A percentile compares a stretch with the other conserved stretches of the same genome.
Evolutionary conservation across 23 tunicate genomes (phyloP).

Genomic region (Phallusia fumigata): DNA sequence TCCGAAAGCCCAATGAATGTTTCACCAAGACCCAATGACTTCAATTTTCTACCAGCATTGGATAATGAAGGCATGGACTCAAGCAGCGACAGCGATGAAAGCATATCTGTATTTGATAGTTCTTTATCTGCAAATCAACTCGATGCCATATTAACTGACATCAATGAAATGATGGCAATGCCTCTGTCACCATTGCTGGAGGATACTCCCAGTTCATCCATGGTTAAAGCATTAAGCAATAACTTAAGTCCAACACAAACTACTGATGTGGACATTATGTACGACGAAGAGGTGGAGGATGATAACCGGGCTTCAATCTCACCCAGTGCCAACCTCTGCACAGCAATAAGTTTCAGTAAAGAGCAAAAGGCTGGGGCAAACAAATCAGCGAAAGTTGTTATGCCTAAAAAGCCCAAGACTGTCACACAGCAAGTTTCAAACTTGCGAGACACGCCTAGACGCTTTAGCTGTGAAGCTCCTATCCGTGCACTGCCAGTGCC

Average conservation of each 20-base stretch:
- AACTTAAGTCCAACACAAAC: background rate
- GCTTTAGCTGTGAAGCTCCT: constrained; percentile 88
- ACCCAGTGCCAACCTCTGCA: constrained; percentile 73
- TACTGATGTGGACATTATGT: background rate
- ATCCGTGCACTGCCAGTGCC: constrained; percentile 53
- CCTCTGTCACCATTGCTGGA: background rate
- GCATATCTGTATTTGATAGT: background rate
- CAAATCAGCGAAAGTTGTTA: background rate
- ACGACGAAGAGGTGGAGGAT: background rate
- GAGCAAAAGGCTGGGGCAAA: background rate
- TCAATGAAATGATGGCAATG: background rate
- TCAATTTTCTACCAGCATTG: background rate
- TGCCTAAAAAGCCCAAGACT: background rate
- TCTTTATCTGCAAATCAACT: background rate
- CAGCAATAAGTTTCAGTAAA: constrained; percentile 63
- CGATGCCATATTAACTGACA: background rate
- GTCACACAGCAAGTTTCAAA: background rate
- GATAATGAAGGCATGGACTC: background rate
- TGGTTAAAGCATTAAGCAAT: background rate
- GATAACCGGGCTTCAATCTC: constrained; percentile 47
- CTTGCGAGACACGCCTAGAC: constrained; percentile 48
- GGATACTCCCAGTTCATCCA: background rate
- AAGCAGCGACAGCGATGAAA: background rate
- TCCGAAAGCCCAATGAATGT: background rate
- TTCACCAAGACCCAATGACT: background rate